Evolutionary conservation across 2,797 vertebrate species (phyloP).

Genomic region (Chloroceryle amazona): DNA sequence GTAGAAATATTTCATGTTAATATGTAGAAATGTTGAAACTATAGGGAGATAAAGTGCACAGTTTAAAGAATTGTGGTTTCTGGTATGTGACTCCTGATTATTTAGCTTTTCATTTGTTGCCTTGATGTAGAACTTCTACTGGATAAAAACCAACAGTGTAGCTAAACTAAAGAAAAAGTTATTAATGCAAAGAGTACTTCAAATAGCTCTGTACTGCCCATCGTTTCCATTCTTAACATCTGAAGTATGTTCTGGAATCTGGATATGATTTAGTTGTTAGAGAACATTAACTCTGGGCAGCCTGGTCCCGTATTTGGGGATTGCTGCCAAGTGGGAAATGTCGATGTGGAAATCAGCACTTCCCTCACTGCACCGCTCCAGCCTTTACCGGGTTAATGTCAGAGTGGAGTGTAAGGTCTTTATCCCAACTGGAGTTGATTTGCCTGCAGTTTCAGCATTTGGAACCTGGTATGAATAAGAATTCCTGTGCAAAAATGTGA

Average conservation of each 20-base stretch:
- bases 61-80: background rate
- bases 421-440: background rate
- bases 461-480: background rate
- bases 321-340: background rate
- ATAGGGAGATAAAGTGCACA: background rate
- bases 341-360: background rate
- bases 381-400: background rate
- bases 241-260: constrained; percentile 2
- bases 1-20: background rate
- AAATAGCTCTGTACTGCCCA: background rate
- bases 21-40: background rate
- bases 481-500: background rate
- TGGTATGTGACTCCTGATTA: background rate
- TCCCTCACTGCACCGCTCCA: accelerated
- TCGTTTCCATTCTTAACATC: background rate
- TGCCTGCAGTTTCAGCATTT: background rate
- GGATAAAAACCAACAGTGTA: background rate
- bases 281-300: background rate
- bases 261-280: constrained; percentile 4
- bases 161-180: background rate
- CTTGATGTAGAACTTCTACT: background rate
- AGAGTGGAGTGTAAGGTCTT: background rate
- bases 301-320: background rate
- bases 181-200: background rate
- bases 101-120: background rate